Base-by-base conservation (phyloP, 2,797 vertebrate genomes). In the Hemitrygon akajei region DNA sequence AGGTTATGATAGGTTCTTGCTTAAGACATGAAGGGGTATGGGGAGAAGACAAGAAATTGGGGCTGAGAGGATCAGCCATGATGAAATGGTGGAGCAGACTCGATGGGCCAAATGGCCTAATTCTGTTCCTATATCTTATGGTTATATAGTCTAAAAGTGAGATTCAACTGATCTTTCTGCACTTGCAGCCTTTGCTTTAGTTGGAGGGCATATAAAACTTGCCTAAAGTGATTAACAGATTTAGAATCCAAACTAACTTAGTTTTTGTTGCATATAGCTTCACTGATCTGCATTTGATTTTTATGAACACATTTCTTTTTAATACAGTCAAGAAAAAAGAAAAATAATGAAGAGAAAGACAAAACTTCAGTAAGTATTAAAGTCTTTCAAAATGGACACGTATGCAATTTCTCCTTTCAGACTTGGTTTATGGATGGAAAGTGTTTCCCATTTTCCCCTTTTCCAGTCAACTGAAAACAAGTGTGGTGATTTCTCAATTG, bases 281-380 rank as follows among this genome's bases (percentile, higher is more conserved):
- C 37, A 47, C 7, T 71, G 10, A 73, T 47, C 16, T 92, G 69
- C 40, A 56, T 84, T 69, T 94, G 95, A 94, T 77, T 73, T 47
- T 94, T 97, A 75, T 34, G 11, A 56, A 14, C 37, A 60, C 60
- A 9, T 81, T 91, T 71, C 10, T 93, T 56, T 87, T 76, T 63
- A 58, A 97, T 95, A 58, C 98, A 98, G 94, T 96, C 96, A 0
- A 99, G 98, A 96, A 99, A 98, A 97, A 98, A 98, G 97, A 99
- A 98, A 97, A 98, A 94, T 96, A 97, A 96, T n/a, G 98, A 99
- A 93, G 98, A 98, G 94, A 97, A 96, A 96, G 98, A 98, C 94
- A 98, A 97, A 97, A 95, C 96, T 94, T 97, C 97, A 96, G 99
- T 98, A 96, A 98, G 98, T 96, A 94, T 95, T 56, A 76, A 93